These are phyloP conservation scores for Podiceps cristatus DNA, from an alignment of 2,113 vertebrate species.

Conservation along the genomic window DNA sequence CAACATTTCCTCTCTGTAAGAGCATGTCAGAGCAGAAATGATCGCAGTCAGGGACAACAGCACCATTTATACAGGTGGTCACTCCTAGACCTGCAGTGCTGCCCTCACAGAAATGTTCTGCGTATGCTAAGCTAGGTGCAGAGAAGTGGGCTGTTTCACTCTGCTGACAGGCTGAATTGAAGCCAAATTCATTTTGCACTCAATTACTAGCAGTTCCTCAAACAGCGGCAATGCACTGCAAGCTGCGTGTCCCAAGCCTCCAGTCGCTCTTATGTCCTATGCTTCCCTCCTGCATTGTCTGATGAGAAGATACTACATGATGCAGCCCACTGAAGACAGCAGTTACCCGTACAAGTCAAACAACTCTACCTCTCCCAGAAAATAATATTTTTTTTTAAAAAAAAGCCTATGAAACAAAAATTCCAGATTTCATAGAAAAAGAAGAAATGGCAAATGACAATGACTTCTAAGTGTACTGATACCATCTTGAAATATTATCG, in stretches of 20 bases:
- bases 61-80: rapidly evolving
- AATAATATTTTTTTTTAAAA: not conserved
- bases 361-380: not conserved
- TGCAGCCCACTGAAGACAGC: not conserved
- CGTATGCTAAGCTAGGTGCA: not conserved
- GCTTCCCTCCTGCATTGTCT: not conserved
- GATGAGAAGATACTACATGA: not conserved
- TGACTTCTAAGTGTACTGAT: not conserved
- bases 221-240: not conserved
- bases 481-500: not conserved
- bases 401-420: not conserved
- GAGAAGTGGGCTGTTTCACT: not conserved
- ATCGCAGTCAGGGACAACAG: not conserved
- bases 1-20: not conserved
- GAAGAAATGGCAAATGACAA: not conserved
- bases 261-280: rapidly evolving
- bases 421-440: not conserved
- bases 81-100: not conserved
- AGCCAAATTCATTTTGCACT: not conserved
- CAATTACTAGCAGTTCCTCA: not conserved
- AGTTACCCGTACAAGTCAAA: not conserved
- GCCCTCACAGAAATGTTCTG: not conserved
- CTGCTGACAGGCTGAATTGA: not conserved
- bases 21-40: not conserved
- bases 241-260: not conserved